These are phyloP conservation scores for Aphodius sticticus DNA, from an alignment of 2,888 invertebrate species.

Conservation along the genomic window DNA sequence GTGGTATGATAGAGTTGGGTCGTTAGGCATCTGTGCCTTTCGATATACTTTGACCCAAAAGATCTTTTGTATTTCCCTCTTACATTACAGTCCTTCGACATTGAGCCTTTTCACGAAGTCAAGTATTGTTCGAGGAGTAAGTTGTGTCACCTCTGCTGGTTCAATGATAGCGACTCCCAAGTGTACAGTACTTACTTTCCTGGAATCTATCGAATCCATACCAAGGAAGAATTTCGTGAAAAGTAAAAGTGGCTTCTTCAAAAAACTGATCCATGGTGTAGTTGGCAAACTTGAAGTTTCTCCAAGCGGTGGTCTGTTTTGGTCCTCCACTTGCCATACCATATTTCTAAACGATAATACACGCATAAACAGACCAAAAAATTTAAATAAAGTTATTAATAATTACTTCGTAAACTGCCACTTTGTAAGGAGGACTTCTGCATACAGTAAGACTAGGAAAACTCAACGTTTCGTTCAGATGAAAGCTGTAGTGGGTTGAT, in stretches of 20 bases:
- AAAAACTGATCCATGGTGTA: constrained; percentile 66
- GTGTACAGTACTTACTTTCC: constrained; percentile 28
- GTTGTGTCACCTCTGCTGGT: too few species aligned
- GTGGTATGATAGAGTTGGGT: too few species aligned
- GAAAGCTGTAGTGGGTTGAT: constrained; percentile 73
- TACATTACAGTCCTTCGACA: too few species aligned
- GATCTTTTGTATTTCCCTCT: too few species aligned
- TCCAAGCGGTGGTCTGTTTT: constrained; percentile 58
- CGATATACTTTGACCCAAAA: too few species aligned
- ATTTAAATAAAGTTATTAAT: background rate
- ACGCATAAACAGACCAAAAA: constrained; percentile 8
- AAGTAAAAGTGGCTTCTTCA: constrained; percentile 66
- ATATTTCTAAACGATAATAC: constrained; percentile 58
- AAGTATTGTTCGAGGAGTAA: too few species aligned
- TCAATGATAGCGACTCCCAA: too few species aligned
- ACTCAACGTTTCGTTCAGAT: constrained; percentile 69
- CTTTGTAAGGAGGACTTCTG: constrained; percentile 71
- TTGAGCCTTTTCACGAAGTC: too few species aligned
- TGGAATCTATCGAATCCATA: constrained; percentile 60
- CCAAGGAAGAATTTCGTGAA: constrained; percentile 64
- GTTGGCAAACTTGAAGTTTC: constrained; percentile 66
- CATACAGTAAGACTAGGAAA: constrained; percentile 77
- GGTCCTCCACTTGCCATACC: constrained; percentile 59
- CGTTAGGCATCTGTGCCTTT: too few species aligned
- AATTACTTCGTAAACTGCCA: constrained; percentile 63